Base-by-base conservation (phyloP, 2,113 vertebrate species). In the Lichenostomus cassidix region DNA sequence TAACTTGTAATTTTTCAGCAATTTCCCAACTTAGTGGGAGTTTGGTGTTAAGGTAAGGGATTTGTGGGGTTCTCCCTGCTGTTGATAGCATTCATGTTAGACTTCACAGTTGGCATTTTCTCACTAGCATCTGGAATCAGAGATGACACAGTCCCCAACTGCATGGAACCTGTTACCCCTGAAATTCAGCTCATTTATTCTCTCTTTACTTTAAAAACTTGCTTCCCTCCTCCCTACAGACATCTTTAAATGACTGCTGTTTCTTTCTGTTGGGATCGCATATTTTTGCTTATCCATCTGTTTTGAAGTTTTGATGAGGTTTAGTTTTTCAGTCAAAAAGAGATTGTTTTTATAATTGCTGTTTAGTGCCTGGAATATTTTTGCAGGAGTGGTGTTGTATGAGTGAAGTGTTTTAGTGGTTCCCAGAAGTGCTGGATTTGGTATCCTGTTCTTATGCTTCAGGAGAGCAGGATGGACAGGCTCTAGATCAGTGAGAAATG, bases 281-380 rank as follows among this genome's bases (percentile, higher is more conserved):
- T 92, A 68, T 96, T 95, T 94, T 94, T 92, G 64, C 83, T 94
- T 94, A 92, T 91, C 95, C 94, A 91, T 97, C 94, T 97, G 95
- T 94, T 95, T 94, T 92, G 86, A 94, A 95, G 92, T 94, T 94
- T 87, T 95, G 92, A 94, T 94, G 96, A 89, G 92, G 80, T 91
- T 94, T 87, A 79, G 78, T 77, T 94, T 94, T 95, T 94, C 91
- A 91, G 78, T 95, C 89, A 96, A 82, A 92, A 94, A 25, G 77
- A 92, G 70, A 89, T 89, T 94, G 92, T 96, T 94, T 95, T 79
- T 89, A 49, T 94, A 95, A 87, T 94, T 22, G 14, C 69, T 89
- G 62, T 87, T 94, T 86, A 86, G 68, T 70, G 95, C 86, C 86
- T 95, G 67, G 59, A 65, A 93, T 93, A 53, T 73, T 95, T 96